phyloP scores from a whole-genome alignment of 2,797 vertebrate species.

The Poecilia picta region DNA sequence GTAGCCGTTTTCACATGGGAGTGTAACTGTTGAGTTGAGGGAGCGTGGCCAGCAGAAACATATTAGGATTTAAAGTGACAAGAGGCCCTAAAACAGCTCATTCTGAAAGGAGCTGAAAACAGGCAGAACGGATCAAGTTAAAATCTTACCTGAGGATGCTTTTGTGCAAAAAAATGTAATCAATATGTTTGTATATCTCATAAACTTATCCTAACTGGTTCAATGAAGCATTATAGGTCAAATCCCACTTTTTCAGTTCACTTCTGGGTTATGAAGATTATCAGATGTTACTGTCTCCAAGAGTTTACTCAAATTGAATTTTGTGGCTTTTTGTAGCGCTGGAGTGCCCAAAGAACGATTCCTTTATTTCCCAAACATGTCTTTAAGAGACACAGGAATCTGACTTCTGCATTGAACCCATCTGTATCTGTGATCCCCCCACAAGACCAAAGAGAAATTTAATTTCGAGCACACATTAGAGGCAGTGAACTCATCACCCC shows the following conservation, averaged over 20 bases:
- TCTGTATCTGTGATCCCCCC: background rate
- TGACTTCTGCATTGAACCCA: conserved; percentile 2
- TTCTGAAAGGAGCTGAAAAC: too few species aligned
- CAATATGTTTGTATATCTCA: too few species aligned
- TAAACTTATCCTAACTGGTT: too few species aligned
- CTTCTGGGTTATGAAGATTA: background rate
- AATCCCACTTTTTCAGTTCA: background rate
- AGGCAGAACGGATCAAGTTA: too few species aligned
- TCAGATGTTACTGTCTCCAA: background rate
- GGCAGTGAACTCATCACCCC: background rate
- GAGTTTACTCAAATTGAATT: background rate
- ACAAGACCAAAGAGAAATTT: conserved; percentile 1
- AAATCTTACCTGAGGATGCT: too few species aligned
- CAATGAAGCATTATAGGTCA: background rate
- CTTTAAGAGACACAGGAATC: background rate
- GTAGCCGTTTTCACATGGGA: too few species aligned
- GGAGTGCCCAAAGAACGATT: background rate
- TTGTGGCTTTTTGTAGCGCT: background rate
- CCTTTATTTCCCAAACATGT: background rate
- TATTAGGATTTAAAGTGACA: too few species aligned
- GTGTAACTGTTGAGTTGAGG: too few species aligned
- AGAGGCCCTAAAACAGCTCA: too few species aligned
- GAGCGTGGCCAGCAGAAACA: too few species aligned
- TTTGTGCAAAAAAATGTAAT: too few species aligned
- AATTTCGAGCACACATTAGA: background rate